Conservation (phyloP, 2,888 invertebrate species). For the Pammene fasciana region DNA sequence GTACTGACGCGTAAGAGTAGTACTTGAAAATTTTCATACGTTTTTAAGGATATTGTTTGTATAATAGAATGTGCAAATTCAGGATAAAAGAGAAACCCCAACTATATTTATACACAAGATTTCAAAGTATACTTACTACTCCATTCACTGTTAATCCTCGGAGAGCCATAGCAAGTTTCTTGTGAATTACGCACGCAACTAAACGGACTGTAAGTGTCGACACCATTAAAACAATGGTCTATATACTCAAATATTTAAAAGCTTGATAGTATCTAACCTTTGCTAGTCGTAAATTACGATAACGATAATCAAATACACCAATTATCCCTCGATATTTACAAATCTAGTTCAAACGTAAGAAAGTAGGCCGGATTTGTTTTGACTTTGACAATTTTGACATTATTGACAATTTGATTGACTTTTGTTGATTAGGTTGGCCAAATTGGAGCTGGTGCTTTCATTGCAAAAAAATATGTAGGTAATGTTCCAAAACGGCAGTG, state of each 20-base stretch:
- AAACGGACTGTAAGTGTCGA: constrained; percentile 7
- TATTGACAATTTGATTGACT: background rate
- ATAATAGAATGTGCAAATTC: background rate
- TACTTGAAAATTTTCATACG: background rate
- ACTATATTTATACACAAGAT: background rate
- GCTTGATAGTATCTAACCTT: constrained; percentile 25
- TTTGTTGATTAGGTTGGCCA: background rate
- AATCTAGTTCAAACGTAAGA: background rate
- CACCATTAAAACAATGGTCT: constrained; percentile 4
- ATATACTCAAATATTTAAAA: background rate
- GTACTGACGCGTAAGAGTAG: background rate
- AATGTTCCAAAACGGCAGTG: no score
- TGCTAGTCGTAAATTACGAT: constrained; percentile 13
- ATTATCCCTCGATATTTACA: background rate
- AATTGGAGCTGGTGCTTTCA: background rate
- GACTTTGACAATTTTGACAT: background rate
- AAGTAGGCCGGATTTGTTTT: constrained; percentile 25
- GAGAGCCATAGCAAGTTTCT: constrained; percentile 21
- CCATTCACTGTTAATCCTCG: constrained; percentile 22
- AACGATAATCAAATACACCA: background rate
- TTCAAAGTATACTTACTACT: constrained; percentile 25
- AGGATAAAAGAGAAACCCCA: background rate
- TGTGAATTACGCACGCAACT: constrained; percentile 6
- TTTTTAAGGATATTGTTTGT: background rate
- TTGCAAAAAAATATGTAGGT: background rate